Base-by-base conservation (phyloP, 2,113 vertebrate genomes). In the Chlorodrepanis virens region DNA sequence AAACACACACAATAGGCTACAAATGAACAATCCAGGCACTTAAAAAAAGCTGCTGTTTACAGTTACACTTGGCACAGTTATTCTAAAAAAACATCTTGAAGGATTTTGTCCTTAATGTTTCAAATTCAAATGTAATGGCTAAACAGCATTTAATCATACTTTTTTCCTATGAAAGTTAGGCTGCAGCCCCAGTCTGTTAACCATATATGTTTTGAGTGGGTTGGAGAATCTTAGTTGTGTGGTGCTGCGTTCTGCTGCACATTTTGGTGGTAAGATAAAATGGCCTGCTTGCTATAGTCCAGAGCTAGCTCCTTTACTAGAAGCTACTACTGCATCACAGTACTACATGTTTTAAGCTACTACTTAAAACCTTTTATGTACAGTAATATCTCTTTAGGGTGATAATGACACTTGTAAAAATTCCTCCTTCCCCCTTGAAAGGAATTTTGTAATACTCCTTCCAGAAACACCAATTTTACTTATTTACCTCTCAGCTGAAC, bases 231-330 rank as follows among this genome's bases (percentile, higher is more conserved):
- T 0, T 5, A 24, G 24, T 3, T 81, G 10, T 28, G 17, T 35
- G 22, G 13, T 17, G 35, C 25, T 75, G 20, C 9, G 1, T 57
- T 81, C 45, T 63, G 50, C 50, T 81, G 23, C 11, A 8, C 9
- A 12, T 11, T 3, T 27, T 28, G 11, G 27, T 61, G n/a, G 12
- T 8, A 56, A 61, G 42, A n/a, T 60, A 35, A 57, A 75, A 42
- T 11, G 4, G 5, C 12, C 35, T 50, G 22, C 40, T 47, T 22
- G 52, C 12, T 52, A 0, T 15, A 64, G 19, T 39, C 27, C 10
- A 76, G 29, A 77, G 12, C 9, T 33, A 65, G 42, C 45, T 57
- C 15, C 22, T 25, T 22, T 25, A 52, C 19, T 27, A 14, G 10
- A 28, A 53, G 52, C 52, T 53, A 53, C 28, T 53, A 53, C 52